These are phyloP conservation scores for Sinocyclocheilus rhinocerous DNA, from an alignment of 2,113 vertebrate species.

Conservation along the genomic window DNA sequence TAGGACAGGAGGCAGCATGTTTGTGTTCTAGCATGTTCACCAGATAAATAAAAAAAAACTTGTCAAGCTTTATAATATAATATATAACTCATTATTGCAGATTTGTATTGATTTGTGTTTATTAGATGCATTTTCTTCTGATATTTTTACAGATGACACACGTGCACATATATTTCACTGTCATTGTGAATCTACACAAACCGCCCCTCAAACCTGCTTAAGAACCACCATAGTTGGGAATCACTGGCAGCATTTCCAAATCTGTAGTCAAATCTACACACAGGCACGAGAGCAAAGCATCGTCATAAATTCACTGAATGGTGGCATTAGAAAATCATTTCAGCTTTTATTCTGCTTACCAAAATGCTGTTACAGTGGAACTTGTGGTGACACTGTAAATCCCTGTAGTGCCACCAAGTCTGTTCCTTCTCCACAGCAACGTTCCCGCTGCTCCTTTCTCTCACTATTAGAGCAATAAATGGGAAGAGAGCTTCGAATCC, in stretches of 20 bases:
- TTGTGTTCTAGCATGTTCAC: background rate
- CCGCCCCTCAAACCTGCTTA: background rate
- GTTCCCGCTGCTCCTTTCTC: constrained; percentile 73
- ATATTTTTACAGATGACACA: background rate
- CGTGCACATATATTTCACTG: background rate
- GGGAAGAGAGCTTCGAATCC: constrained; percentile 71
- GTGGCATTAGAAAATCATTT: constrained; percentile 62
- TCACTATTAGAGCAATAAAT: constrained; percentile 61
- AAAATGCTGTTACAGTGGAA: constrained; percentile 44
- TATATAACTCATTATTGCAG: too few species aligned
- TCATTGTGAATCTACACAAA: background rate
- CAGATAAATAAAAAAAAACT: background rate
- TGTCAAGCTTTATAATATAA: background rate
- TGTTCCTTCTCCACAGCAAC: constrained; percentile 83
- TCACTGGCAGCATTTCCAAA: background rate
- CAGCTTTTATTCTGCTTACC: constrained; percentile 84
- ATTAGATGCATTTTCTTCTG: too few species aligned
- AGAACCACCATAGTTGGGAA: background rate
- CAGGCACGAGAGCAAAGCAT: constrained; percentile 27
- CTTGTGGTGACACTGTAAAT: constrained; percentile 68
- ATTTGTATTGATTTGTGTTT: too few species aligned
- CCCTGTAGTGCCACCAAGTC: constrained; percentile 86
- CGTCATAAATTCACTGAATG: constrained; percentile 39
- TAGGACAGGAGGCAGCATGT: background rate
- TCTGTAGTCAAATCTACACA: constrained; percentile 32